Percentiles rank a stretch among this genome's conserved stretches.
These are phyloP conservation scores for Philopedon plagiatum DNA, from an alignment of 2,888 invertebrate genomes.

Conservation along the genomic window DNA sequence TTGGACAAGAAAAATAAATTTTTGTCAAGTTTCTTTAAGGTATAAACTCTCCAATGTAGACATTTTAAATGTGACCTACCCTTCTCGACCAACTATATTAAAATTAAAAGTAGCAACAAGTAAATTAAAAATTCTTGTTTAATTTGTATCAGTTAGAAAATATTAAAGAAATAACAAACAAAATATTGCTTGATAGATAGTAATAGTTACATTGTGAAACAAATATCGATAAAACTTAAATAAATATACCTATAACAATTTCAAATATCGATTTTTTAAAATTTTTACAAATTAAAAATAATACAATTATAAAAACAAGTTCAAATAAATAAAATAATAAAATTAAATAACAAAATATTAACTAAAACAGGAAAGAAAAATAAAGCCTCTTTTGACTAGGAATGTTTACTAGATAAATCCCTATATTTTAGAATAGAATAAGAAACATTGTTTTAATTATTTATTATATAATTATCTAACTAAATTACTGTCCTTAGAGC, in stretches of 20 bases:
- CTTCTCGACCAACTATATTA: too few relatives aligned
- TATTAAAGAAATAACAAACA: conserved; percentile 4
- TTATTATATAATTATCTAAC: not conserved
- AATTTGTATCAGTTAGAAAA: not conserved
- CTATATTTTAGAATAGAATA: conserved; percentile 4
- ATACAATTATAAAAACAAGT: not conserved
- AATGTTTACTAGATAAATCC: conserved; percentile 47
- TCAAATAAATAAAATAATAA: conserved; percentile 11
- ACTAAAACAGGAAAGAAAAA: too few relatives aligned
- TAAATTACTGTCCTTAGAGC: too few relatives aligned
- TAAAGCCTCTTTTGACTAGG: conserved; percentile 49
- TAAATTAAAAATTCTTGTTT: not conserved
- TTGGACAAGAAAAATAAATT: too few relatives aligned
- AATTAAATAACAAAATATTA: too few relatives aligned
- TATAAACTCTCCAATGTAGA: too few relatives aligned
- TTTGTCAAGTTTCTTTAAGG: too few relatives aligned
- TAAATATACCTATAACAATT: not conserved
- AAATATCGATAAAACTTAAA: not conserved
- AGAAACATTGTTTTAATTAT: not conserved
- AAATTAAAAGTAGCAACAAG: not conserved
- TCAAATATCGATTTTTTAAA: not conserved
- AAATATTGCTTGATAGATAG: not conserved
- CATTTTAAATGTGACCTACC: too few relatives aligned
- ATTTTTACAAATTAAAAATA: not conserved
- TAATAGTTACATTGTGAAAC: not conserved